phyloP scores from a whole-genome alignment of 2,888 invertebrate species.

The Euzophera pinguis region DNA sequence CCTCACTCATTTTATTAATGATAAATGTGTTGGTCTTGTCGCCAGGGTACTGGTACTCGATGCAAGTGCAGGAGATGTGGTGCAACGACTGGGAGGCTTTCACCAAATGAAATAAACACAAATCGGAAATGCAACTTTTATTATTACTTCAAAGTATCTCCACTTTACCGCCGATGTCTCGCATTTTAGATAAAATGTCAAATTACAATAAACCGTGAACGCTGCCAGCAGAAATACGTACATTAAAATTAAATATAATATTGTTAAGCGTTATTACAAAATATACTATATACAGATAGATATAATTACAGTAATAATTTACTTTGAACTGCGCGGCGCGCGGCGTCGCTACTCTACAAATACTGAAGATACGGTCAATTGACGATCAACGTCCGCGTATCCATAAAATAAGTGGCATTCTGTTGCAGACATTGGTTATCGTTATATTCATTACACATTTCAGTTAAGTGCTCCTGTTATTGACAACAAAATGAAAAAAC shows the following conservation, averaged over 20 bases:
- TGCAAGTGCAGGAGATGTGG: slow-evolving; percentile 15
- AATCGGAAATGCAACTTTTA: slow-evolving; percentile 64
- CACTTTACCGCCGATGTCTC: slow-evolving; percentile 42
- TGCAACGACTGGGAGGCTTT: not conserved
- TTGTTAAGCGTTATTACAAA: slow-evolving; percentile 44
- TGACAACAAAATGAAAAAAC: no score
- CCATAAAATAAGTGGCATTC: no score
- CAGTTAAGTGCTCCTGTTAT: no score
- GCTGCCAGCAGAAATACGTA: slow-evolving; percentile 19
- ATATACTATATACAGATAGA: slow-evolving; percentile 51
- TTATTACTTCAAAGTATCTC: slow-evolving; percentile 47
- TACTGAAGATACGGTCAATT: no score
- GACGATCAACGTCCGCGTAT: no score
- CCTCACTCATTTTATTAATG: not conserved
- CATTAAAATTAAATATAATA: slow-evolving; percentile 11
- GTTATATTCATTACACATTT: no score
- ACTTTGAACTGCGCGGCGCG: slow-evolving; percentile 25
- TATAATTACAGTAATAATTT: slow-evolving; percentile 40
- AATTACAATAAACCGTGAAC: slow-evolving; percentile 26
- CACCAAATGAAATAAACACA: slow-evolving; percentile 16
- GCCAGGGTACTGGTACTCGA: slow-evolving; percentile 16
- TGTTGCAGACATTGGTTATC: no score
- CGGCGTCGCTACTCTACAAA: not conserved
- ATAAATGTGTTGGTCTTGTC: not conserved
- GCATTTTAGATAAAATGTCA: slow-evolving; percentile 31